Conservation (phyloP, 2,113 vertebrate species). For the Erpornis zantholeuca region DNA sequence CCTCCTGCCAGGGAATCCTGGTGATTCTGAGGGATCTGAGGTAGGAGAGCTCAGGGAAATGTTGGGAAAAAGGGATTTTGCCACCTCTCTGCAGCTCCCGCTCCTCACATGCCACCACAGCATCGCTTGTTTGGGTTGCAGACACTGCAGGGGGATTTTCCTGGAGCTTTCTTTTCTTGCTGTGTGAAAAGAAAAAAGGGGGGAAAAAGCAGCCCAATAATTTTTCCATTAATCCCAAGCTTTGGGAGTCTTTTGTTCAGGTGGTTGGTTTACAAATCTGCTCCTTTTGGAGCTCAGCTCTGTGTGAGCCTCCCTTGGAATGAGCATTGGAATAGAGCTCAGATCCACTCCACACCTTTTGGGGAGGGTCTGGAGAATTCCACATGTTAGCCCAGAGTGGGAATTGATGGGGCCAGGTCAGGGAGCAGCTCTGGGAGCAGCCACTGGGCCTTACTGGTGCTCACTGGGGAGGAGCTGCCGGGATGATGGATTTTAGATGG, state of each 20-base stretch:
- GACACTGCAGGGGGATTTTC: not conserved
- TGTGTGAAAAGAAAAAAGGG: not conserved
- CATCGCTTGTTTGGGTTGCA: not conserved
- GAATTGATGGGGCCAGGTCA: not conserved
- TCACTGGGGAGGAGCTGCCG: not conserved
- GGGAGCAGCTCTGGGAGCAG: not conserved
- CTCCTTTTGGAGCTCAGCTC: not conserved
- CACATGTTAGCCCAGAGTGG: not conserved
- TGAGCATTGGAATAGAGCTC: not conserved
- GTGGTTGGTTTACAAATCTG: not conserved
- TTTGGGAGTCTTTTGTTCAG: not conserved
- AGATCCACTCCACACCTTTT: not conserved
- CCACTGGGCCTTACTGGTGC: not conserved
- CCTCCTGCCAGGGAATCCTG: not conserved
- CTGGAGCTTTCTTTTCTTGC: not conserved
- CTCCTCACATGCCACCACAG: not conserved
- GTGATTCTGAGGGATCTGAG: not conserved
- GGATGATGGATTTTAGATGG: not conserved
- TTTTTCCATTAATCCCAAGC: conserved; percentile 9
- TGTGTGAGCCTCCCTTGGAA: not conserved
- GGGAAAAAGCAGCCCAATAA: not conserved
- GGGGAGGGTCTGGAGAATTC: not conserved
- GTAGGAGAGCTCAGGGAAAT: not conserved
- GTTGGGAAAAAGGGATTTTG: not conserved
- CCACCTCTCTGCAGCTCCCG: not conserved